A percentile compares a stretch with the other conserved stretches of the same genome.
phyloP scores from a whole-genome alignment of 2,113 vertebrate genomes.

The Pelodiscus sinensis region DNA sequence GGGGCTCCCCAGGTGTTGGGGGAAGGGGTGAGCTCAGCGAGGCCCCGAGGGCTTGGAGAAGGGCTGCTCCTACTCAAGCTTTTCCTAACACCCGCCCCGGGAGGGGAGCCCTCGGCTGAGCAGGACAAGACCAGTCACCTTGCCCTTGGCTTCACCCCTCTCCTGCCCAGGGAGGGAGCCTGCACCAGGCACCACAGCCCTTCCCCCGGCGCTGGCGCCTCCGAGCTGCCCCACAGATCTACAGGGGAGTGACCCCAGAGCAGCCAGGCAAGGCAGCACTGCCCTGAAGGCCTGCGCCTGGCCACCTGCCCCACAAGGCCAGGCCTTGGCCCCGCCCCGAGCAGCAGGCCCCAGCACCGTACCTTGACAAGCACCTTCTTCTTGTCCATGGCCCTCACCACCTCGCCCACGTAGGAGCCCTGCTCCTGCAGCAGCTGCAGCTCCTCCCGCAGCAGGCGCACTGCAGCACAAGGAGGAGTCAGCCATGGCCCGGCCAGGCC shows the following conservation, averaged over 20 bases:
- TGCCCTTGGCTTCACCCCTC: no score
- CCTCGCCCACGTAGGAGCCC: conserved; percentile 97
- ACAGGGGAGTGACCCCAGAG: no score
- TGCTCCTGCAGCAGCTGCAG: conserved; percentile 97
- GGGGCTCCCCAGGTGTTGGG: background rate
- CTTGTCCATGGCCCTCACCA: conserved; percentile 99
- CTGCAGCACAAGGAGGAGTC: conserved; percentile 55
- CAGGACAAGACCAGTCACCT: background rate
- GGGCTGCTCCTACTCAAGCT: background rate
- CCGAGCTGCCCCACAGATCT: background rate
- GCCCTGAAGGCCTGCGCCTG: background rate
- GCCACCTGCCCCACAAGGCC: background rate
- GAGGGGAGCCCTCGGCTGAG: background rate
- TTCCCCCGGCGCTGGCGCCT: background rate
- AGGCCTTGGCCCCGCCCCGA: rapidly evolving
- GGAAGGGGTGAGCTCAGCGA: background rate
- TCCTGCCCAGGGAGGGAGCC: background rate
- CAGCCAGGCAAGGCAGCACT: background rate
- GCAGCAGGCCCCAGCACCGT: background rate
- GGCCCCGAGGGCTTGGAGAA: background rate
- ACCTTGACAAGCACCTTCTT: conserved; percentile 99
- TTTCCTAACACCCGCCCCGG: background rate
- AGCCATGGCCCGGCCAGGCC: background rate
- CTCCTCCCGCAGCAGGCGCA: conserved; percentile 94
- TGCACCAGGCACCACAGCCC: background rate